Conservation (phyloP, 2,888 invertebrate species). For the Aspidiotus rigidus region DNA sequence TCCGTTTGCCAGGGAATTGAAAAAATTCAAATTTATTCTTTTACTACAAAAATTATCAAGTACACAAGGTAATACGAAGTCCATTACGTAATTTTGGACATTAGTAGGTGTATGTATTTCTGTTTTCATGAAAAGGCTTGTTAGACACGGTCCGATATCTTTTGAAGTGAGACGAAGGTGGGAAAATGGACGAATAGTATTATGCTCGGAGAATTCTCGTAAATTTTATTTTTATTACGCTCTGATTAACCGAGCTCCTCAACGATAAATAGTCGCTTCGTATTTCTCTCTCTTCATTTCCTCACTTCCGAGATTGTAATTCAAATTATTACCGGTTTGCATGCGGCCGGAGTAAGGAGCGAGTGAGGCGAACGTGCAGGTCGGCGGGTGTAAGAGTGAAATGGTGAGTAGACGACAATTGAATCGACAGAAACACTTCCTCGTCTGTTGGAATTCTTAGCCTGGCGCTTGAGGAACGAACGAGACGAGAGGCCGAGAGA, state of each 20-base stretch:
- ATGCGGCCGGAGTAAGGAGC: neutral
- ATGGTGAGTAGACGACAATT: slow-evolving; percentile 24
- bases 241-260: slow-evolving; percentile 11
- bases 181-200: neutral
- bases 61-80: no score
- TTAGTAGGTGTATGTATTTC: neutral
- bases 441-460: slow-evolving; percentile 28
- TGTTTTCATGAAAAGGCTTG: slow-evolving; percentile 4
- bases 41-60: no score
- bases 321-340: slow-evolving; percentile 17
- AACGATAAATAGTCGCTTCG: slow-evolving; percentile 8
- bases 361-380: neutral
- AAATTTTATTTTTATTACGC: slow-evolving; percentile 16
- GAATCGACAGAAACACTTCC: slow-evolving; percentile 31
- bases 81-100: neutral
- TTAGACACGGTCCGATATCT: slow-evolving; percentile 4
- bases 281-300: slow-evolving; percentile 10
- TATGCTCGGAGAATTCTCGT: neutral
- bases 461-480: slow-evolving; percentile 8
- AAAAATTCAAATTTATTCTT: no score
- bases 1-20: no score
- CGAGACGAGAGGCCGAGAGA: slow-evolving; percentile 8
- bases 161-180: neutral
- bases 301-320: slow-evolving; percentile 18
- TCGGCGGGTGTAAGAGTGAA: slow-evolving; percentile 19